Conservation (phyloP, 2,888 invertebrate species). For the Chloroclysta siterata region DNA sequence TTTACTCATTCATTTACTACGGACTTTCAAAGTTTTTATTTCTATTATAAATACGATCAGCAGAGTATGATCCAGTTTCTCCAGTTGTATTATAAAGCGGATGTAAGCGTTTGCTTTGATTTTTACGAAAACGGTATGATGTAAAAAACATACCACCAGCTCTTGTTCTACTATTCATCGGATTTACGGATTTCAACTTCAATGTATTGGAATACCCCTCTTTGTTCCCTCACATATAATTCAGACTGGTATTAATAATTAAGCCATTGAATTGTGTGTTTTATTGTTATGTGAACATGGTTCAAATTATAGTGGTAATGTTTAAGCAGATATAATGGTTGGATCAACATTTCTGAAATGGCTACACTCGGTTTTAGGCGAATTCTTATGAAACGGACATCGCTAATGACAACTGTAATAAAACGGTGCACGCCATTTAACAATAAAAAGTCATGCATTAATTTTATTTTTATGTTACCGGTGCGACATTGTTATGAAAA, state of each 20-base stretch:
- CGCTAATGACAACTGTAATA: not conserved
- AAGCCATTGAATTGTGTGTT: conserved; percentile 18
- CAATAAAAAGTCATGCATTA: no score
- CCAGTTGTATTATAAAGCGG: no score
- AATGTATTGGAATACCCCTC: conserved; percentile 53
- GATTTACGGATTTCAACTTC: conserved; percentile 47
- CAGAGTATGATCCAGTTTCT: no score
- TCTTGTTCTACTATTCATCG: conserved; percentile 20
- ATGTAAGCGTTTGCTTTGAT: not conserved
- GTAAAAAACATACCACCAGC: not conserved
- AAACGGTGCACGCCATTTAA: not conserved
- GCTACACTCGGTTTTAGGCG: not conserved
- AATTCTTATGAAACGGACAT: not conserved
- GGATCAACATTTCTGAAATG: conserved; percentile 5
- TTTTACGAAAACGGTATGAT: not conserved
- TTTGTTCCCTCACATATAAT: conserved; percentile 45
- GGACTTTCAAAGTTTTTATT: no score
- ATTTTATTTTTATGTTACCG: no score
- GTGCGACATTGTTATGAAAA: no score
- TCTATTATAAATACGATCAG: no score
- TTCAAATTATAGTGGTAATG: conserved; percentile 14
- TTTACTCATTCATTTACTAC: no score
- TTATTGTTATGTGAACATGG: conserved; percentile 24
- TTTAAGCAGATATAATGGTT: not conserved
- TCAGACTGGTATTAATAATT: conserved; percentile 29